These are phyloP conservation scores for Palythoa grandiflora DNA, from an alignment of 92 coral and sea anemone species.

Conservation along the genomic window DNA sequence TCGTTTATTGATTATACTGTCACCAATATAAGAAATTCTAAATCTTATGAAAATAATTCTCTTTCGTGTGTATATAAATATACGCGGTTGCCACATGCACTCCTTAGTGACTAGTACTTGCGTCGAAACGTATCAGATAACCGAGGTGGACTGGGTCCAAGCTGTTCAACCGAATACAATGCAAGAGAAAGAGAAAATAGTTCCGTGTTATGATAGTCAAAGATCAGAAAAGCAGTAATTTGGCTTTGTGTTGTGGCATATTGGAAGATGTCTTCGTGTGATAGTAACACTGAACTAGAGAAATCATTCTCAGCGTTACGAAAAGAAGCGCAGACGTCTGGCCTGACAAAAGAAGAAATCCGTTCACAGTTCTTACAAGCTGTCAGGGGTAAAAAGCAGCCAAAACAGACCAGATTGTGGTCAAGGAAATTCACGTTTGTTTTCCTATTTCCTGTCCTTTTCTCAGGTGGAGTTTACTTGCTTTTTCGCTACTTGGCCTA, in stretches of 20 bases:
- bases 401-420: conserved; percentile 20
- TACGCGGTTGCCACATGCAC: too few relatives aligned
- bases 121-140: too few relatives aligned
- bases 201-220: background rate
- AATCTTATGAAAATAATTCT: too few relatives aligned
- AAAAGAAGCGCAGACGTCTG: conserved; percentile 74
- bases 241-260: background rate
- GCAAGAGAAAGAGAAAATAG: background rate
- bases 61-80: too few relatives aligned
- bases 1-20: too few relatives aligned
- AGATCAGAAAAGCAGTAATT: background rate
- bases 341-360: conserved; percentile 59
- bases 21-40: too few relatives aligned
- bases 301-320: conserved; percentile 63
- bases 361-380: conserved; percentile 68
- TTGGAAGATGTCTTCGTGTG: conserved; percentile 59
- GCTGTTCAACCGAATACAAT: background rate
- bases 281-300: conserved; percentile 60
- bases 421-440: conserved; percentile 36
- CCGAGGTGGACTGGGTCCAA: background rate
- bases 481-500: conserved; percentile 40
- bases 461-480: conserved; percentile 70
- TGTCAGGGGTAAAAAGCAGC: conserved; percentile 40
- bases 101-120: too few relatives aligned
- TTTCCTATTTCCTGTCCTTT: conserved; percentile 74